phyloP scores from a whole-genome alignment of 2,888 invertebrate genomes.

The Druceiella hillmani region DNA sequence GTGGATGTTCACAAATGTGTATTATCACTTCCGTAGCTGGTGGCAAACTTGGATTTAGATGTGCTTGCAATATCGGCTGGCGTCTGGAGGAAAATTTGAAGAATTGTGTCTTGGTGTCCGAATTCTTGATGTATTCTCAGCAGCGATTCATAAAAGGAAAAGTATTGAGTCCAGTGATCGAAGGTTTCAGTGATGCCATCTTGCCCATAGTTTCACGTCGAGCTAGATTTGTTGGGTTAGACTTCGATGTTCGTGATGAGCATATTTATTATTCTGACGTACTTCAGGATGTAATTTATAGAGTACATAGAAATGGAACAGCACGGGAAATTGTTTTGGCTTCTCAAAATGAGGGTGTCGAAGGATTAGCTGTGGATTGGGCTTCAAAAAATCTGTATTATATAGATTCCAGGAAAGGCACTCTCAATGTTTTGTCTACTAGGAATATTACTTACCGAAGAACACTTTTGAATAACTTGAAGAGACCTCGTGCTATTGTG shows the following conservation, averaged over 20 bases:
- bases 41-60: constrained; percentile 76
- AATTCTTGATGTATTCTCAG: constrained; percentile 93
- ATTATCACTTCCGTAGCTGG: constrained; percentile 75
- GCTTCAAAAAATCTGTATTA: constrained; percentile 92
- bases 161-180: constrained; percentile 79
- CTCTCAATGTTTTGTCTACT: constrained; percentile 87
- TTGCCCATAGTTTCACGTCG: constrained; percentile 87
- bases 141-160: constrained; percentile 94
- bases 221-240: constrained; percentile 91
- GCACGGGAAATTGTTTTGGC: constrained; percentile 85
- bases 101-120: constrained; percentile 75
- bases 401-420: constrained; percentile 91
- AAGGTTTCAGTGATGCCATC: constrained; percentile 93
- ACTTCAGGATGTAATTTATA: constrained; percentile 88
- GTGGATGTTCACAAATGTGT: constrained; percentile 91
- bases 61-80: constrained; percentile 89
- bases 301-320: constrained; percentile 73
- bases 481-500: constrained; percentile 92
- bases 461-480: constrained; percentile 79
- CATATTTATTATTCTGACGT: constrained; percentile 98
- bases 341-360: constrained; percentile 95
- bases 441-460: constrained; percentile 78
- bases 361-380: constrained; percentile 95
- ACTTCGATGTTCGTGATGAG: constrained; percentile 86
- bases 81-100: constrained; percentile 66